Conservation (phyloP, 2,113 vertebrate genomes). For the Brienomyrus brachyistius region DNA sequence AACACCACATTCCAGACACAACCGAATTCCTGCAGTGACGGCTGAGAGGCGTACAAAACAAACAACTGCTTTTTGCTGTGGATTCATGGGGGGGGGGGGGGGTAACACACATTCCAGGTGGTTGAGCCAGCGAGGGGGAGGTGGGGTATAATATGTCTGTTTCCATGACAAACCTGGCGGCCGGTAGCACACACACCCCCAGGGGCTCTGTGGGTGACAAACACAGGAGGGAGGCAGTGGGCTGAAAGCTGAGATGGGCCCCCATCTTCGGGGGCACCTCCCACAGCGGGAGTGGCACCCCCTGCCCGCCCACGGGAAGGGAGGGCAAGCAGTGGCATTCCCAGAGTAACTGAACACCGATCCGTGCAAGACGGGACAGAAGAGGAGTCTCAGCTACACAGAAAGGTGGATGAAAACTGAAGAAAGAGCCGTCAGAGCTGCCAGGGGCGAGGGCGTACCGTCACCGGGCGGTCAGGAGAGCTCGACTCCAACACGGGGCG, state of each 20-base stretch:
- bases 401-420: not conserved
- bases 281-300: not conserved
- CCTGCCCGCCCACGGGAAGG: not conserved
- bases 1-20: not conserved
- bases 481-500: not conserved
- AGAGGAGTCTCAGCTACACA: not conserved
- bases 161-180: not conserved
- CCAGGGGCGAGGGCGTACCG: not conserved
- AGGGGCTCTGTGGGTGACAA: not conserved
- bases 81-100: not conserved
- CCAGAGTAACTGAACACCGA: constrained; percentile 43
- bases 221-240: not conserved
- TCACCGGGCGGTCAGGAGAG: not conserved
- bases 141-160: not conserved
- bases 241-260: not conserved
- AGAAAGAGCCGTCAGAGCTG: not conserved
- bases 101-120: not conserved
- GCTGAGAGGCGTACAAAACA: not conserved
- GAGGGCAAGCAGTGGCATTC: constrained; percentile 25
- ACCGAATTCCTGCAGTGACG: not conserved
- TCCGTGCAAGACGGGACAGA: constrained; percentile 22
- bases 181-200: not conserved
- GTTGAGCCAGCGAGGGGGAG: not conserved
- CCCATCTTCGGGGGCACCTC: not conserved
- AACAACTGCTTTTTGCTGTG: constrained; percentile 5